A percentile compares a stretch with the other conserved stretches of the same genome.
phyloP scores from a whole-genome alignment of 1,140 invertebrate genomes.

The Sogatella furcifera region DNA sequence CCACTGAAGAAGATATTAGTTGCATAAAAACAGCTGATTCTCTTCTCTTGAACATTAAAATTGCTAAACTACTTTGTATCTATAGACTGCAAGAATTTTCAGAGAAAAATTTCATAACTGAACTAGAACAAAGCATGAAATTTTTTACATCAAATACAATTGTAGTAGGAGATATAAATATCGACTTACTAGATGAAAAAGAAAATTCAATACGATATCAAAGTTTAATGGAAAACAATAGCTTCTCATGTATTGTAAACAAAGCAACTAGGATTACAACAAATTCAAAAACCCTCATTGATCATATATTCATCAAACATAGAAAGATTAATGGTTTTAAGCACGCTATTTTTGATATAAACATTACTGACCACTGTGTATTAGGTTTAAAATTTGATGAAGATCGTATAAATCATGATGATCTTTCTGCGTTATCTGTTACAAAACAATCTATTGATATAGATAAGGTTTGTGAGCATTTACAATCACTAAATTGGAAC shows the following conservation, averaged over 20 bases:
- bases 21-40: slow-evolving; percentile 1
- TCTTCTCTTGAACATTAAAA: slow-evolving; percentile 1
- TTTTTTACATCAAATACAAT: background rate
- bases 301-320: too few relatives aligned
- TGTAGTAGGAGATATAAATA: slow-evolving; percentile 6
- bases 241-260: too few relatives aligned
- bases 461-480: background rate
- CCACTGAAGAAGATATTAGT: background rate
- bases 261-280: too few relatives aligned
- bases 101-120: background rate
- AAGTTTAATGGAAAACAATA: too few relatives aligned
- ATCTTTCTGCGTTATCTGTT: background rate
- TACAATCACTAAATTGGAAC: background rate
- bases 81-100: background rate
- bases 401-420: too few relatives aligned
- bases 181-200: background rate
- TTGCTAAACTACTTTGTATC: background rate
- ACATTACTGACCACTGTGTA: too few relatives aligned
- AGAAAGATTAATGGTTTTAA: too few relatives aligned
- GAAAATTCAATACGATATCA: background rate
- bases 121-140: background rate
- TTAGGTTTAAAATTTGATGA: too few relatives aligned
- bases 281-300: too few relatives aligned
- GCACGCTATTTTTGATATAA: too few relatives aligned
- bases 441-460: background rate